Evolutionary conservation across 2,888 invertebrate genomes (phyloP).

Genomic region (Hydrotaea cyrtoneurina): DNA sequence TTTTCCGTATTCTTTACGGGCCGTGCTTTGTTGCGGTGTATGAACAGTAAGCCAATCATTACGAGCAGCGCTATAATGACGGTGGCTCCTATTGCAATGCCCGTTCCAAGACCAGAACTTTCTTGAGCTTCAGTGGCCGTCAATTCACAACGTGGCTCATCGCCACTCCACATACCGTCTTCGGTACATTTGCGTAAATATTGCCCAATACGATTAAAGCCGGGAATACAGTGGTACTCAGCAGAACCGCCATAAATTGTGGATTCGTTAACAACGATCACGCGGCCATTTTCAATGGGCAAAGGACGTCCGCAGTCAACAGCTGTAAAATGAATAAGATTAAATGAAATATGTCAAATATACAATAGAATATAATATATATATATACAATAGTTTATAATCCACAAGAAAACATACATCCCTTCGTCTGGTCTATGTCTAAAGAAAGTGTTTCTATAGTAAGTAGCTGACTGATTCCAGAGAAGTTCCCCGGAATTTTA

Average conservation of each 20-base stretch:
- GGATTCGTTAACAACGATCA: constrained; percentile 92
- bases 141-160: constrained; percentile 91
- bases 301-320: constrained; percentile 92
- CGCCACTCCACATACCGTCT: constrained; percentile 92
- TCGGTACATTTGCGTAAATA: constrained; percentile 92
- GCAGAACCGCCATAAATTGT: constrained; percentile 91
- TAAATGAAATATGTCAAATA: too few species aligned
- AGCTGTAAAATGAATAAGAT: constrained; percentile 83
- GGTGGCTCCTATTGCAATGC: constrained; percentile 92
- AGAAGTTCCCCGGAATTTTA: too few species aligned
- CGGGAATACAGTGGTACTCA: constrained; percentile 94
- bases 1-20: constrained; percentile 95
- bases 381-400: too few species aligned
- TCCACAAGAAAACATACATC: too few species aligned
- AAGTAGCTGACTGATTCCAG: too few species aligned
- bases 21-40: constrained; percentile 90
- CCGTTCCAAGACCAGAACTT: constrained; percentile 87
- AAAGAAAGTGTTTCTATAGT: too few species aligned
- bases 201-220: constrained; percentile 90
- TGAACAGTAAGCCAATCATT: constrained; percentile 89
- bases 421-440: too few species aligned
- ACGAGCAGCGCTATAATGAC: constrained; percentile 90
- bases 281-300: constrained; percentile 90
- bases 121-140: constrained; percentile 87
- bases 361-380: too few species aligned